Evolutionary conservation across 1,140 invertebrate genomes (phyloP).

Genomic region (Metaphire vulgaris): DNA sequence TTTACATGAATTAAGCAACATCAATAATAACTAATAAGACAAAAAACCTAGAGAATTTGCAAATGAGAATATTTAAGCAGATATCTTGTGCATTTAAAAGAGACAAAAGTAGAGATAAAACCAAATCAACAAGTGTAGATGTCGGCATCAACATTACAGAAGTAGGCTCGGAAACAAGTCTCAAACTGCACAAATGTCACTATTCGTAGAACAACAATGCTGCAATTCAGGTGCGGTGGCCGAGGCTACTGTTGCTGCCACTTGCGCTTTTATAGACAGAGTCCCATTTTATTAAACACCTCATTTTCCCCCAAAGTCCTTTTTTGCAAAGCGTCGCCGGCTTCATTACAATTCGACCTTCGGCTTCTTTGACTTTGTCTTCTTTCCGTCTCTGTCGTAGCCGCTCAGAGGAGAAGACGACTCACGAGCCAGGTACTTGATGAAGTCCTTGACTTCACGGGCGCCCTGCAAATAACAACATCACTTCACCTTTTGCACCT

Average conservation of each 20-base stretch:
- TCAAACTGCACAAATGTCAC: not conserved
- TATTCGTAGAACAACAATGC: not conserved
- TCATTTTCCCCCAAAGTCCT: not conserved
- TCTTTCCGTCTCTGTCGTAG: conserved; percentile 79
- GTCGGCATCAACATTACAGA: too few relatives aligned
- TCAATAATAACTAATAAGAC: too few relatives aligned
- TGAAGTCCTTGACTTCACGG: conserved; percentile 86
- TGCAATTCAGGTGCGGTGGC: not conserved
- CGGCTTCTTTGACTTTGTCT: conserved; percentile 57
- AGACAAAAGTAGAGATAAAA: too few relatives aligned
- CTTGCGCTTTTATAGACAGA: not conserved
- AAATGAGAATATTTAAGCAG: too few relatives aligned
- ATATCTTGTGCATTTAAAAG: too few relatives aligned
- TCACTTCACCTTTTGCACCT: too few relatives aligned
- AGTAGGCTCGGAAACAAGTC: too few relatives aligned
- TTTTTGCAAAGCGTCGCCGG: not conserved
- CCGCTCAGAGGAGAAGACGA: conserved; percentile 79
- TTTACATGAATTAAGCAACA: too few relatives aligned
- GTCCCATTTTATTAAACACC: not conserved
- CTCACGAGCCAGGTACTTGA: conserved; percentile 92
- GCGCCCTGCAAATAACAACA: conserved; percentile 65
- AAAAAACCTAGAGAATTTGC: too few relatives aligned
- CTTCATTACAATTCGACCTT: conserved; percentile 6
- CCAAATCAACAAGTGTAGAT: too few relatives aligned
- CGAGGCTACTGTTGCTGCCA: too few relatives aligned